Percentiles rank a stretch among this genome's conserved stretches.
Evolutionary conservation across 2,113 vertebrate genomes (phyloP).

Genomic region (Platichthys stellatus): DNA sequence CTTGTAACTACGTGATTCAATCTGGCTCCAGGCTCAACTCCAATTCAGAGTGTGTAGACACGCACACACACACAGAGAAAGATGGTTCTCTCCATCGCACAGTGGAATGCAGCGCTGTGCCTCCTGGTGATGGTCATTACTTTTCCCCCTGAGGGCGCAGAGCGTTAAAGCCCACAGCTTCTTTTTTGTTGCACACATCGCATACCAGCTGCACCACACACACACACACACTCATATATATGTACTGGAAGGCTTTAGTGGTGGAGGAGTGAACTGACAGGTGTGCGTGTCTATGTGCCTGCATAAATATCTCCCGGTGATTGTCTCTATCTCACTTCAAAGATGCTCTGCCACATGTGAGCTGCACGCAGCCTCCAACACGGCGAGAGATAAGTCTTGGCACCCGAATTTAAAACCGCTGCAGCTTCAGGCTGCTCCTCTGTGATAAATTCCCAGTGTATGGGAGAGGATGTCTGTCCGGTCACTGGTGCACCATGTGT

Average conservation of each 20-base stretch:
- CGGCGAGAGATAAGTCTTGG: slow-evolving; percentile 66
- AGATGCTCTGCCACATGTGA: slow-evolving; percentile 63
- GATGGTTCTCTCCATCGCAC: slow-evolving; percentile 33
- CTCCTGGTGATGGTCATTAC: slow-evolving; percentile 52
- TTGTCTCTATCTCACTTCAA: slow-evolving; percentile 61
- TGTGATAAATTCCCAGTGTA: slow-evolving; percentile 52
- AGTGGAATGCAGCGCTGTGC: slow-evolving; percentile 36
- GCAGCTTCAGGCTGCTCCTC: slow-evolving; percentile 55
- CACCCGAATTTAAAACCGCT: slow-evolving; percentile 47
- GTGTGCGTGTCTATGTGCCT: slow-evolving; percentile 26
- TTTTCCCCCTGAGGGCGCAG: slow-evolving; percentile 46
- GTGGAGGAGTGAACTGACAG: slow-evolving; percentile 25
- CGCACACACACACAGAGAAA: slow-evolving; percentile 24
- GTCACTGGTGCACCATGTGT: slow-evolving; percentile 24
- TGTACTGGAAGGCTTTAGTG: slow-evolving; percentile 26
- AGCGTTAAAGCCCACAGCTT: slow-evolving; percentile 40
- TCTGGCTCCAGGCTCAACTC: slow-evolving; percentile 45
- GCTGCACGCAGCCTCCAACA: slow-evolving; percentile 43
- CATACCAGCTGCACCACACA: slow-evolving; percentile 43
- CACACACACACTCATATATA: slow-evolving; percentile 8
- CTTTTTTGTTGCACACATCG: slow-evolving; percentile 46
- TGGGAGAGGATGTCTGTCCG: slow-evolving; percentile 27
- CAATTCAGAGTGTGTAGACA: slow-evolving; percentile 44
- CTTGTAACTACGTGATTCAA: slow-evolving; percentile 47
- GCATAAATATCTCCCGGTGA: slow-evolving; percentile 45